Evolutionary conservation across 2,888 invertebrate species (phyloP).

Genomic region (Platycnemis pennipes): DNA sequence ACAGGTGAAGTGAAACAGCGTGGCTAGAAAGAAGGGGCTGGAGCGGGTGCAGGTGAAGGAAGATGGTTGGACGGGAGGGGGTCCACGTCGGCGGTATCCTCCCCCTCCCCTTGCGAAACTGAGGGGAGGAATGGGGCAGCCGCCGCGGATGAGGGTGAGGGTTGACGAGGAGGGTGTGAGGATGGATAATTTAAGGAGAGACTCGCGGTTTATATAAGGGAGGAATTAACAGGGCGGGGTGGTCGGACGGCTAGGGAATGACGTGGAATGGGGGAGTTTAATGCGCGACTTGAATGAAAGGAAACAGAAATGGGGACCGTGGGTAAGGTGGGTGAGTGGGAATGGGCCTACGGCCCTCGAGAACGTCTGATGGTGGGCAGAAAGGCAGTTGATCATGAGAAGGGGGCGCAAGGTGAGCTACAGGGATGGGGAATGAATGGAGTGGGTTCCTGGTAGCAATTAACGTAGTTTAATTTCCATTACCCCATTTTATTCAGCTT

Average conservation of each 20-base stretch:
- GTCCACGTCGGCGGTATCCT: too few relatives aligned
- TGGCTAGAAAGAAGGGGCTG: too few relatives aligned
- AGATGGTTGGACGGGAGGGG: too few relatives aligned
- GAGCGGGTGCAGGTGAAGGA: too few relatives aligned
- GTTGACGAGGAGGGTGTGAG: neutral
- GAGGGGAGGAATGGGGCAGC: too few relatives aligned
- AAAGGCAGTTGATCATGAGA: neutral
- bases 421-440: neutral
- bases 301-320: neutral
- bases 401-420: neutral
- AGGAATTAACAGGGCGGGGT: neutral
- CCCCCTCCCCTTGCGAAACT: too few relatives aligned
- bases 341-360: neutral
- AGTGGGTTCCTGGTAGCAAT: neutral
- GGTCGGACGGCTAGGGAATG: neutral
- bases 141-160: neutral
- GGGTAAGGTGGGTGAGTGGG: neutral
- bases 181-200: constrained; percentile 2
- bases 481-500: neutral
- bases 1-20: constrained; percentile 31
- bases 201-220: neutral
- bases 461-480: neutral
- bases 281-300: neutral
- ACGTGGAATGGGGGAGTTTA: neutral
- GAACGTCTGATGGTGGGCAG: neutral